These are phyloP conservation scores for Paramisgurnus dabryanus DNA, from an alignment of 2,113 vertebrate genomes.

Conservation along the genomic window DNA sequence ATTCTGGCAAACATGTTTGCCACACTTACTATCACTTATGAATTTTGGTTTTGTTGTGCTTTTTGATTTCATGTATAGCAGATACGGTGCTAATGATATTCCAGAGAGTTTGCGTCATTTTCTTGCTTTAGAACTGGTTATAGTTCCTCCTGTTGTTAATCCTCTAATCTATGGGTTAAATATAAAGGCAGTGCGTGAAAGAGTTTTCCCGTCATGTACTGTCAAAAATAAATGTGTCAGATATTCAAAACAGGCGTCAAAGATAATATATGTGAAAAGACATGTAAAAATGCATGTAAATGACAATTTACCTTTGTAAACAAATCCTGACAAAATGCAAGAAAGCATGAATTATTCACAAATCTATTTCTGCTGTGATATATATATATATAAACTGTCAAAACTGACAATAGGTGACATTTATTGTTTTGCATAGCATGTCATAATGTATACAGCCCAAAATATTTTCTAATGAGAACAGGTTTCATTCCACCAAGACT, in stretches of 20 bases:
- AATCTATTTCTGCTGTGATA: too few relatives aligned
- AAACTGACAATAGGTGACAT: too few relatives aligned
- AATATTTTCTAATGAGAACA: too few relatives aligned
- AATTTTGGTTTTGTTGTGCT: constrained; percentile 37
- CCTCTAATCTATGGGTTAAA: constrained; percentile 27
- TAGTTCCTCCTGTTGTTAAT: constrained; percentile 9
- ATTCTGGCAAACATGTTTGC: constrained; percentile 52
- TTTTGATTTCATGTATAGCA: constrained; percentile 44
- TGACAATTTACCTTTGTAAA: too few relatives aligned
- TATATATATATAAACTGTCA: too few relatives aligned
- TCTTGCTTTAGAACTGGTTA: constrained; percentile 25
- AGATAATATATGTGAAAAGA: neutral
- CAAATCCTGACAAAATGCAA: too few relatives aligned
- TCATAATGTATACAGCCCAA: too few relatives aligned
- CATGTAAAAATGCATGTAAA: neutral
- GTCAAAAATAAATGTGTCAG: neutral
- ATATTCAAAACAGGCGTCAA: neutral
- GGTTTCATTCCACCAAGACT: too few relatives aligned
- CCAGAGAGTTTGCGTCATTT: constrained; percentile 26
- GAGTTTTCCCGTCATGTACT: neutral
- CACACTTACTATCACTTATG: constrained; percentile 41
- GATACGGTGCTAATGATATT: constrained; percentile 31
- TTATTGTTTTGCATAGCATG: too few relatives aligned
- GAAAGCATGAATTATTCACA: too few relatives aligned
- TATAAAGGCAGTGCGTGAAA: constrained; percentile 12